phyloP scores from a whole-genome alignment of 2,888 invertebrate genomes.

The Onthophagus sagittarius region DNA sequence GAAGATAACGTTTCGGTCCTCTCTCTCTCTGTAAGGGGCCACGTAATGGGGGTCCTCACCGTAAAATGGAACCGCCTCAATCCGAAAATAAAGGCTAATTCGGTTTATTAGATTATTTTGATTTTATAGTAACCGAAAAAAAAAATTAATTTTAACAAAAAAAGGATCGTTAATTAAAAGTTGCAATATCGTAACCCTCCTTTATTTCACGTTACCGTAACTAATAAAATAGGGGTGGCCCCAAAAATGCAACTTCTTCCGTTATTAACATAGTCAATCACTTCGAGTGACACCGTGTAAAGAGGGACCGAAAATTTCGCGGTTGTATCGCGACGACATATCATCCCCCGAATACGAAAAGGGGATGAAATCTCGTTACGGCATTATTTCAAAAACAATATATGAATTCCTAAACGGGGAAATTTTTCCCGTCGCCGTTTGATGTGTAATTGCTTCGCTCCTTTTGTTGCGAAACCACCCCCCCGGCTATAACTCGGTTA shows the following conservation, averaged over 20 bases:
- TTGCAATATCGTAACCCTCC: neutral
- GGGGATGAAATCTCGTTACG: constrained; percentile 36
- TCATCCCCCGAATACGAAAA: constrained; percentile 35
- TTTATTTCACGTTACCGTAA: neutral
- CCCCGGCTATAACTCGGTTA: neutral
- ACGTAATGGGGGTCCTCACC: constrained; percentile 13
- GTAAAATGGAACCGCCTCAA: constrained; percentile 24
- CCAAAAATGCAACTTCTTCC: constrained; percentile 16
- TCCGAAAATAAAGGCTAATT: constrained; percentile 30
- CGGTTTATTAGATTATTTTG: constrained; percentile 14
- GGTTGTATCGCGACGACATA: neutral
- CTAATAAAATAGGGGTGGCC: neutral
- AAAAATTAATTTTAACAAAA: no score
- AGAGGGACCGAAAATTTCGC: constrained; percentile 25
- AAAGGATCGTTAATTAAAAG: neutral
- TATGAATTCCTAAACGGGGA: constrained; percentile 48
- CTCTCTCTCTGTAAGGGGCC: constrained; percentile 37
- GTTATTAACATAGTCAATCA: constrained; percentile 50
- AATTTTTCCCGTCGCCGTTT: constrained; percentile 42
- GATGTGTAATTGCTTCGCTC: constrained; percentile 51
- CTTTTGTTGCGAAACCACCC: constrained; percentile 32
- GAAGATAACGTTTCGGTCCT: constrained; percentile 42
- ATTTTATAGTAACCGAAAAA: no score
- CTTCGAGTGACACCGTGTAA: constrained; percentile 35
- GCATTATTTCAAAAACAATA: constrained; percentile 48